A percentile compares a stretch with the other conserved stretches of the same genome.
phyloP scores from a whole-genome alignment of 2,113 vertebrate species.

The Prolemur simus region DNA sequence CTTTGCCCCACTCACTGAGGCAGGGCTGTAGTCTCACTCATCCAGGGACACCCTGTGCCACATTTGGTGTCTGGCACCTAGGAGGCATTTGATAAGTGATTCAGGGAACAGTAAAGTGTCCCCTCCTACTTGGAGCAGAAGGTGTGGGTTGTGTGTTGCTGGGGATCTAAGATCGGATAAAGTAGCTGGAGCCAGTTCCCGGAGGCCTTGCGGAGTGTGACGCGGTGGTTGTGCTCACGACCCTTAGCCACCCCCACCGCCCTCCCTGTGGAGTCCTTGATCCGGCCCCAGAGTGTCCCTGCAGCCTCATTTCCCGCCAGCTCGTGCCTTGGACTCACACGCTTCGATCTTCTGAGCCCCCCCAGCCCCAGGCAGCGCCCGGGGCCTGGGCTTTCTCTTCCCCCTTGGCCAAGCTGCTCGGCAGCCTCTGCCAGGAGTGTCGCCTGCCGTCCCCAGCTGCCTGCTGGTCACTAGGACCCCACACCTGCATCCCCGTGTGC shows the following conservation, averaged over 20 bases:
- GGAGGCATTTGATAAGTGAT: not conserved
- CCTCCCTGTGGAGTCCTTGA: not conserved
- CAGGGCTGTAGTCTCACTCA: not conserved
- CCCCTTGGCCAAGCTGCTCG: not conserved
- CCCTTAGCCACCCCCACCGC: not conserved
- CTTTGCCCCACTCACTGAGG: not conserved
- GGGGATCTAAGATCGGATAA: not conserved
- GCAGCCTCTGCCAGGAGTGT: not conserved
- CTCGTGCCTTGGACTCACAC: not conserved
- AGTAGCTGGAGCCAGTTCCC: not conserved
- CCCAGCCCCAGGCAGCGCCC: not conserved
- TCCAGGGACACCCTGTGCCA: not conserved
- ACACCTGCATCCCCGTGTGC: fast-evolving
- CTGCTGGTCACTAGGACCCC: not conserved
- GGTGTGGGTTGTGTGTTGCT: not conserved
- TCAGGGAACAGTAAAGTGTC: not conserved
- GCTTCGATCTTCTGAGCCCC: no score
- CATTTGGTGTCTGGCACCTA: not conserved
- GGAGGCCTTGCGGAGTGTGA: not conserved
- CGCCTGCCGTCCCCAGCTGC: fast-evolving
- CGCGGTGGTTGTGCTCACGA: not conserved
- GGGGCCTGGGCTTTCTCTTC: not conserved
- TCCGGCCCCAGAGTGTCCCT: not conserved
- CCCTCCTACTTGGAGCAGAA: not conserved
- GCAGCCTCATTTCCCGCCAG: not conserved